phyloP scores from a whole-genome alignment of 2,113 vertebrate genomes.

The Pachyramphus minor region DNA sequence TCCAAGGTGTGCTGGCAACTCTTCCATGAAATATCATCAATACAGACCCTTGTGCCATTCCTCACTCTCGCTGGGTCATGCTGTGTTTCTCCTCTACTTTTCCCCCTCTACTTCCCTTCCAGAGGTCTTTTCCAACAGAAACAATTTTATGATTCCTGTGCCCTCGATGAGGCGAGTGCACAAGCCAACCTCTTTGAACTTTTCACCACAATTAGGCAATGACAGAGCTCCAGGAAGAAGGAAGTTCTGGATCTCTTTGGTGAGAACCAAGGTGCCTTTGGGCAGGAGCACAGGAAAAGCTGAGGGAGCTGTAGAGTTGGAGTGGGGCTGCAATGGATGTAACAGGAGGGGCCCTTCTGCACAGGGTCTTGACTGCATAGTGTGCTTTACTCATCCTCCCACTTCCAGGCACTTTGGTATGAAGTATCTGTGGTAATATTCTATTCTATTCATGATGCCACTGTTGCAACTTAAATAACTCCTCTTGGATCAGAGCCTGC shows the following conservation, averaged over 20 bases:
- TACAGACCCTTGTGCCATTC: rapidly evolving
- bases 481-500: not conserved
- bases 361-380: not conserved
- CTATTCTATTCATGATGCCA: not conserved
- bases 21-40: not conserved
- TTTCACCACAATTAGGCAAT: not conserved
- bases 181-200: not conserved
- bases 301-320: not conserved
- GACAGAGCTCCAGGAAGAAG: not conserved
- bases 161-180: not conserved
- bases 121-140: not conserved
- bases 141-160: not conserved
- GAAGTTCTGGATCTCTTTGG: not conserved
- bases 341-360: not conserved
- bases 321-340: not conserved
- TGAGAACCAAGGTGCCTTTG: not conserved
- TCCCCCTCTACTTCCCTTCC: not conserved
- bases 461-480: not conserved
- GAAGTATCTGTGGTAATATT: not conserved
- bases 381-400: not conserved
- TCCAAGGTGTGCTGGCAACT: not conserved
- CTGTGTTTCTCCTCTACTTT: not conserved
- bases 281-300: not conserved
- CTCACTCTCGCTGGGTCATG: not conserved
- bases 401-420: not conserved